Evolutionary conservation across 1,140 invertebrate species (phyloP), one percentile per base, ranked within the genome.

Genomic region (Achatina immaculata): DNA sequence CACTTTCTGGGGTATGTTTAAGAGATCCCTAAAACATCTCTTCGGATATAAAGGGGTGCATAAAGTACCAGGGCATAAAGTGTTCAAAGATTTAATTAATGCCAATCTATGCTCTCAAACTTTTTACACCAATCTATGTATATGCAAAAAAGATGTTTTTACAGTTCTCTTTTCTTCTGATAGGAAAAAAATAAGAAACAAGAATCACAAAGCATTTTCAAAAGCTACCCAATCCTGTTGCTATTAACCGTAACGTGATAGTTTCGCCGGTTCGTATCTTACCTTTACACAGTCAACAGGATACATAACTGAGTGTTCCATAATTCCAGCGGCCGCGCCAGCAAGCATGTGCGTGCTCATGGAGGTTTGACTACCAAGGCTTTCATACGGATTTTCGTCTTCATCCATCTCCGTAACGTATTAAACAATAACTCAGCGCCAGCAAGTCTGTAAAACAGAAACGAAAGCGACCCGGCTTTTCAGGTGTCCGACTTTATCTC

Each of bases 271-370:
- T 48, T 48, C 9, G 7, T 58, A n/a, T 11, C 85, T 89, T 87
- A 95, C 94, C 95, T 99, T 99, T 77, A 99, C 96, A 87, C 96
- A 98, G 93, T 99, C 98, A 88, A 99, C 92, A 58, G 98, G 98
- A 92, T 98, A 99, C 97, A 99, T 98, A 86, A 98, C 93, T 92
- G 96, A 96, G 93, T 99, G 98, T 92, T 99, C 98, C 95, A 99
- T 95, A 84, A 99, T 94, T 86, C 98, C 98, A 85, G 98, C 98
- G 81, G 97, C 93, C 11, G 97, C 98, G 85, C 98, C 98, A 85
- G 97, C 97, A 78, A 95, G 95, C 97, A 99, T 98, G 93, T 99
- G 96, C 83, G 95, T 95, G 88, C 92, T 91, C 88, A 96, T 94
- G 89, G 93, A 94, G 28, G 83, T 86, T 87, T 94, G 93, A 80